Base-by-base conservation (phyloP, 2,797 vertebrate genomes). In the Premnoplex brunnescens region DNA sequence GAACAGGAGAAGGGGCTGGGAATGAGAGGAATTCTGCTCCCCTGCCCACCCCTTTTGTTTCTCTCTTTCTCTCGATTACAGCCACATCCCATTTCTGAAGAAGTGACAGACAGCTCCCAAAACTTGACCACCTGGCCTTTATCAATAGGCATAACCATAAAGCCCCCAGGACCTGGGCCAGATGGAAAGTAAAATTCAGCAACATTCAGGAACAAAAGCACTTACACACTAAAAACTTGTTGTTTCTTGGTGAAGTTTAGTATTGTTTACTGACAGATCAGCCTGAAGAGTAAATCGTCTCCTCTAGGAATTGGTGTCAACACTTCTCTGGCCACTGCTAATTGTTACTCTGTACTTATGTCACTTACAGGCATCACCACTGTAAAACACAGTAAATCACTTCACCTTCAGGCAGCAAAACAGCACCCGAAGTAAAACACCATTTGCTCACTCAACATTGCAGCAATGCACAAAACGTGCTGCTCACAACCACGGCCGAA, bases 81-180 rank as follows among this genome's bases (percentile, higher is more conserved):
- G 93, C 96, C 91, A 96, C 73, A 96, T 97, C 97, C 96, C 95
- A 86, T 94, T 78, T 95, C 89, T 63, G 92, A 97, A 95, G 82
- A 88, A 98, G 97, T 98, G 98, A 99, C 98, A 98, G 98, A 99
- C 98, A 98, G 98, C 97, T 98, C 97, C 98, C 98, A 98, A 98
- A 97, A 97, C 86, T 90, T 76, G 94, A 96, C 97, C 97, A 98
- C 98, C 98, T 98, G 98, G 98, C 96, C 96, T 97, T 97, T 97
- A 97, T 98, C 96, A 97, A 54, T 97, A 96, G 96, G 97, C 97
- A 98, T 96, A 98, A 96, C 94, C 96, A 97, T 81, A 96, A 98
- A 97, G 98, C 98, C 97, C 98, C 94, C 95, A 98, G 97, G 98
- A 94, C 66, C 96, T 82, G 77, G 96, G 95, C 98, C 98, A 99